Evolutionary conservation across 2,113 vertebrate species (phyloP).

Genomic region (Otus sunia): DNA sequence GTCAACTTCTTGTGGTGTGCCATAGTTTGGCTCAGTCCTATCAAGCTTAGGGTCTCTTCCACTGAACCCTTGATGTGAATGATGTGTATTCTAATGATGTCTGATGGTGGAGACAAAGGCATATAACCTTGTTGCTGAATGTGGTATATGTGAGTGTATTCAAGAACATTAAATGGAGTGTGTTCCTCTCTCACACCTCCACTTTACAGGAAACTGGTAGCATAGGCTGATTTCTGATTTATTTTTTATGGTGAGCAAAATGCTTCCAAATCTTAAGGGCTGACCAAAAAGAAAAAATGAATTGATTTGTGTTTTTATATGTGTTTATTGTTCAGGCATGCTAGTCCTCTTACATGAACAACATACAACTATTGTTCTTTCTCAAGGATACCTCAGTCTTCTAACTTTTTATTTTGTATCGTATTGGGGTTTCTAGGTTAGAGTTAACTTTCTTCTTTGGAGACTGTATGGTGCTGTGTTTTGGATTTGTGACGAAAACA

Average conservation of each 20-base stretch:
- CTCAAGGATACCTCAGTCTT: neutral
- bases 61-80: neutral
- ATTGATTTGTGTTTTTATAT: neutral
- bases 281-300: neutral
- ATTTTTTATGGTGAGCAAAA: neutral
- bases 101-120: neutral
- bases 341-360: neutral
- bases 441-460: neutral
- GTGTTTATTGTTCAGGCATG: neutral
- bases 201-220: neutral
- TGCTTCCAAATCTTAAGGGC: conserved; percentile 17
- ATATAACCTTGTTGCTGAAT: neutral
- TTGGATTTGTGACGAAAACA: neutral
- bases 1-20: neutral
- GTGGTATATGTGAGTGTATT: neutral
- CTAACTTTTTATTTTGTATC: neutral
- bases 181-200: neutral
- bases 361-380: neutral
- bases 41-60: neutral
- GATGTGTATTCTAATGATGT: neutral
- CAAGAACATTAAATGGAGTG: neutral
- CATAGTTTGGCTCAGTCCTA: neutral
- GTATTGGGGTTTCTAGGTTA: neutral
- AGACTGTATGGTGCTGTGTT: neutral
- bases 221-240: neutral